Percentiles rank a stretch among this genome's conserved stretches.
phyloP scores from a whole-genome alignment of 1,140 invertebrate genomes.

The Condylostylus longicornis region DNA sequence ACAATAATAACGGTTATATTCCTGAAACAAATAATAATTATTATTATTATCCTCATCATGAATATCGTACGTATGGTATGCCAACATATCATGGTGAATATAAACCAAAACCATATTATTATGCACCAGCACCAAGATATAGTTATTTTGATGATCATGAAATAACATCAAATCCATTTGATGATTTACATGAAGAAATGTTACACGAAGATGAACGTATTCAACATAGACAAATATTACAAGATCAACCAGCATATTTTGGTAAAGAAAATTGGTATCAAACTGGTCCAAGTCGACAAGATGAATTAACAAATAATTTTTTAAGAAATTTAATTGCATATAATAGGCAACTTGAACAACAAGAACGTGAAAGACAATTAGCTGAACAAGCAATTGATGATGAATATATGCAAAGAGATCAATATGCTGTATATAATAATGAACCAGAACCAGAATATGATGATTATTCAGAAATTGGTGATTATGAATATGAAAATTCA shows the following conservation, averaged over 20 bases:
- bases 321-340: slow-evolving; percentile 33
- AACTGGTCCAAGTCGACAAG: too few species aligned
- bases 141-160: slow-evolving; percentile 16
- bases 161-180: slow-evolving; percentile 15
- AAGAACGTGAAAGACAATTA: slow-evolving; percentile 13
- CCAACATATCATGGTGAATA: slow-evolving; percentile 10
- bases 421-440: neutral
- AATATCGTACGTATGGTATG: slow-evolving; percentile 6
- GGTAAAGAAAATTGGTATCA: slow-evolving; percentile 25
- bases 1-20: too few species aligned
- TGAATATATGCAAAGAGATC: neutral
- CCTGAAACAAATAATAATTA: slow-evolving; percentile 5
- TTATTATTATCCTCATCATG: slow-evolving; percentile 5
- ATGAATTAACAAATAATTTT: slow-evolving; percentile 18
- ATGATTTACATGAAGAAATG: slow-evolving; percentile 9
- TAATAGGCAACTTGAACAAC: slow-evolving; percentile 31
- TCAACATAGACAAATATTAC: slow-evolving; percentile 24
- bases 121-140: slow-evolving; percentile 7
- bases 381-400: slow-evolving; percentile 14
- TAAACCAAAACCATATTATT: slow-evolving; percentile 8
- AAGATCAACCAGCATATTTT: slow-evolving; percentile 31
- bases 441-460: neutral
- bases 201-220: slow-evolving; percentile 29
- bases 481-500: neutral
- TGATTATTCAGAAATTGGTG: neutral